phyloP scores from a whole-genome alignment of 1,140 invertebrate species.

The Drosophila ogumai region DNA sequence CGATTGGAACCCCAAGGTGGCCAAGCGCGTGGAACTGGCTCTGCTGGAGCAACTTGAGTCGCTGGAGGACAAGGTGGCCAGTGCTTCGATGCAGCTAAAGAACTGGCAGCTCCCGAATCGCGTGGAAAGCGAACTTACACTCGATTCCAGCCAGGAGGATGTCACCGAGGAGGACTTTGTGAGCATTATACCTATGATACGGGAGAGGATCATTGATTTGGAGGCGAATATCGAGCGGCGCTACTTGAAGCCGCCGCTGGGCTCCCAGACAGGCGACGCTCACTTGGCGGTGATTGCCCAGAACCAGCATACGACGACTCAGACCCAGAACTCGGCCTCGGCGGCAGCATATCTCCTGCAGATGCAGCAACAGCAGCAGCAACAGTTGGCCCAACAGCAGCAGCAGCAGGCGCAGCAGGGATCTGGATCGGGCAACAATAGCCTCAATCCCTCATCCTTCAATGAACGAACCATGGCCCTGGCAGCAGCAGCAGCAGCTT shows the following conservation, averaged over 20 bases:
- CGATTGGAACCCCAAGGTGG: constrained; percentile 90
- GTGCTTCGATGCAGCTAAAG: constrained; percentile 97
- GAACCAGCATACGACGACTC: constrained; percentile 77
- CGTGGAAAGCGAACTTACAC: constrained; percentile 86
- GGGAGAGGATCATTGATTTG: constrained; percentile 91
- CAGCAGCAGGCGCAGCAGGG: constrained; percentile 60
- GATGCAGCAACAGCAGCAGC: constrained; percentile 76
- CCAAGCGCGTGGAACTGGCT: constrained; percentile 91
- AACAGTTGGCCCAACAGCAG: constrained; percentile 51
- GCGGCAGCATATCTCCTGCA: constrained; percentile 74
- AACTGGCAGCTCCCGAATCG: constrained; percentile 92
- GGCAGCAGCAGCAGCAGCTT: constrained; percentile 67
- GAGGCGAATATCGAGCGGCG: constrained; percentile 96
- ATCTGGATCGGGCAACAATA: constrained; percentile 43
- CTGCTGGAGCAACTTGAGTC: constrained; percentile 95
- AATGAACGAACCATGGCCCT: constrained; percentile 81
- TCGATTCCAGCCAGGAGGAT: constrained; percentile 86
- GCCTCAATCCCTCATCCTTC: constrained; percentile 71
- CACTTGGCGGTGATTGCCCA: constrained; percentile 83
- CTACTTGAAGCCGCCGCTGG: constrained; percentile 97
- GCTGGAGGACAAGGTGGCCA: constrained; percentile 95
- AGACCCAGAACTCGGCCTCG: constrained; percentile 78
- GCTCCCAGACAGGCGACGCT: constrained; percentile 86
- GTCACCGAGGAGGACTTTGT: constrained; percentile 78
- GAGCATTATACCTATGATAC: constrained; percentile 88